Base-by-base conservation (phyloP, 2,113 vertebrate species). In the Ceyx margarethae region DNA sequence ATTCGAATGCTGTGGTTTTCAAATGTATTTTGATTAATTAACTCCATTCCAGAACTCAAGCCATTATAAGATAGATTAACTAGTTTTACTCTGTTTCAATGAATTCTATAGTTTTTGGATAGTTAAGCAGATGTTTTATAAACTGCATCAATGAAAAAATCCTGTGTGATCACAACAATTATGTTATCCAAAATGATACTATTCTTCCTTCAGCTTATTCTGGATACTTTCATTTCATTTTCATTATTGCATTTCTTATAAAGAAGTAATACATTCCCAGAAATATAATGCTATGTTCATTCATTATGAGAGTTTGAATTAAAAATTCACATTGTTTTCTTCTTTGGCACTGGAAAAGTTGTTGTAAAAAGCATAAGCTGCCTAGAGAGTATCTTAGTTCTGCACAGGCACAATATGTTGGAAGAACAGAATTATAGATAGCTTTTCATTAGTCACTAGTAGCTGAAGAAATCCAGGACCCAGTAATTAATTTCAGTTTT, bases 401-500 rank as follows among this genome's bases (percentile, higher is more conserved):
- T 50, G 42, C n/a, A 93, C 28, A 85, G 25, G 16, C 18, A 87
- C 19, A 11, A 64, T n/a, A 22, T 2, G 16, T 54, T 22, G 40
- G 50, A 50, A 74, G 11, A 71, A 26, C 25, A 71, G 37, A 89
- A 65, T 57, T 79, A 62, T 29, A 66, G 57, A 13, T 66, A 83
- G 62, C 26, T 86, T 95, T 95, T 75, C 29, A 43, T 61, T 58
- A 73, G 45, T 48, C 72, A 81, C 66, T 57, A 46, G 81, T 69
- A 89, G 80, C 40, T 23, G 65, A 37, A 79, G 13, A 92, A 94
- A 90, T 67, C 21, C 18, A 94, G 48, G 7, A 76, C 57, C 25
- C 35, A 50, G 60, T 33, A 81, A 83, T 65, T 57, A 95, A 93
- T 86, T 86, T 80, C 50, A 87, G 45, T 79, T 42, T 85, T 87